Evolutionary conservation across 1,140 invertebrate species (phyloP), one percentile per base, ranked within the genome.

Genomic region (Drosophila lacteicornis): DNA sequence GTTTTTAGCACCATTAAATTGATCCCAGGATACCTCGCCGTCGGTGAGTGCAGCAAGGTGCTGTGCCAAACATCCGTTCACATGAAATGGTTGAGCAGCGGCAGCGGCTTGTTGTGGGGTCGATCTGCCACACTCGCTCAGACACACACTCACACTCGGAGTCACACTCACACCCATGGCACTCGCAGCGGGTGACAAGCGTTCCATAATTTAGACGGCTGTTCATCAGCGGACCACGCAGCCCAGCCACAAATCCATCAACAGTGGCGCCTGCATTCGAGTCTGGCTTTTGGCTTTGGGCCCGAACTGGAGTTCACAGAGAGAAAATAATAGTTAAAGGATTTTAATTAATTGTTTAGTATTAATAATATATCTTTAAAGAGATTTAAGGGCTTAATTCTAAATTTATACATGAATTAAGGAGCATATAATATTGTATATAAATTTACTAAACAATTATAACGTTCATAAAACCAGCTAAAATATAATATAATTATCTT

Each of bases 171-270:
- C 70, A 70, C 66, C 63, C 65, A 75, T 61, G 42, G 43, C 78
- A 82, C 45, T 68, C 85, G 49, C 91, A 91, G 91, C 91, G 91
- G 91, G 91, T 92, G 91, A 87, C 91, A 91, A 75, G 80, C 82
- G 81, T 88, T 78, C 79, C 91, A 91, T 86, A 85, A 90, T 91
- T 90, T 84, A 79, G 85, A 88, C 85, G 78, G 86, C 86, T 85
- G 81, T 90, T 90, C 85, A 88, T 90, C 86, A 90, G 50, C 81
- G 51, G 50, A 36, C 60, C 67, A 47, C 47, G 45, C 43, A 60
- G 57, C 38, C 68, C 68, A 80, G 79, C 75, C 82, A 80, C 59
- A 76, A 84, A 92, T 88, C 91, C 91, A 92, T 91, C 91, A 92
- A 85, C 86, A 91, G 85, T 91, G 91, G 91, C 91, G 91, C 91